Percentiles rank a stretch among this genome's conserved stretches.
These are phyloP conservation scores for Oreocharis arfaki DNA, from an alignment of 2,113 vertebrate species.

Conservation along the genomic window DNA sequence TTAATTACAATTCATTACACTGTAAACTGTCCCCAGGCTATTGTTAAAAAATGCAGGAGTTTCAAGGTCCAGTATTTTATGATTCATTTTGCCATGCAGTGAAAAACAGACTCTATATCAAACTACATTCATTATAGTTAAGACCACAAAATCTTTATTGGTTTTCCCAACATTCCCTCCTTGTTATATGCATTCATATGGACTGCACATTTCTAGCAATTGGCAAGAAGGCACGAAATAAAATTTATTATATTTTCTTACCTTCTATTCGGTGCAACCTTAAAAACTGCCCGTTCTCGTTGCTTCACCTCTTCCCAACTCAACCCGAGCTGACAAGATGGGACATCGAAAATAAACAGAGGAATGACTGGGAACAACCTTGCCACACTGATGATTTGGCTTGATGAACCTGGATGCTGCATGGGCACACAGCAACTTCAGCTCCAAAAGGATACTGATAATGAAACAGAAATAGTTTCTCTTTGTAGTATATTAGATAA, in stretches of 20 bases:
- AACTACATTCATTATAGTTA: constrained; percentile 82
- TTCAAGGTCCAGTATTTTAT: constrained; percentile 83
- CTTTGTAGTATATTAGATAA: background rate
- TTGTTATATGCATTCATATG: constrained; percentile 82
- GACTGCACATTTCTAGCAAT: constrained; percentile 81
- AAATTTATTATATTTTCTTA: constrained; percentile 78
- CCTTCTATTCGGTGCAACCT: constrained; percentile 64
- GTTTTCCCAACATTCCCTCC: constrained; percentile 81
- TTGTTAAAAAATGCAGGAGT: constrained; percentile 83
- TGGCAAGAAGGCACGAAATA: constrained; percentile 77
- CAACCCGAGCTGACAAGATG: background rate
- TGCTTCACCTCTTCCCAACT: constrained; percentile 58
- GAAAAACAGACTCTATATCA: constrained; percentile 84
- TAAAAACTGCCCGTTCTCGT: constrained; percentile 62
- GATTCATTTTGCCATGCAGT: constrained; percentile 82
- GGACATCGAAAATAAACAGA: background rate
- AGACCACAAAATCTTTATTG: constrained; percentile 81
- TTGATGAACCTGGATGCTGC: background rate
- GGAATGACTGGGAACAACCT: background rate
- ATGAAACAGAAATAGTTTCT: background rate
- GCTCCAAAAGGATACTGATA: background rate
- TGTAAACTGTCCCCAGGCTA: constrained; percentile 80
- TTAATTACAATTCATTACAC: constrained; percentile 86
- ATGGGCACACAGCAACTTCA: background rate
- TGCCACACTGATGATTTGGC: background rate